Conservation (phyloP, 2,888 invertebrate genomes). For the Agrenia bidenticulata region DNA sequence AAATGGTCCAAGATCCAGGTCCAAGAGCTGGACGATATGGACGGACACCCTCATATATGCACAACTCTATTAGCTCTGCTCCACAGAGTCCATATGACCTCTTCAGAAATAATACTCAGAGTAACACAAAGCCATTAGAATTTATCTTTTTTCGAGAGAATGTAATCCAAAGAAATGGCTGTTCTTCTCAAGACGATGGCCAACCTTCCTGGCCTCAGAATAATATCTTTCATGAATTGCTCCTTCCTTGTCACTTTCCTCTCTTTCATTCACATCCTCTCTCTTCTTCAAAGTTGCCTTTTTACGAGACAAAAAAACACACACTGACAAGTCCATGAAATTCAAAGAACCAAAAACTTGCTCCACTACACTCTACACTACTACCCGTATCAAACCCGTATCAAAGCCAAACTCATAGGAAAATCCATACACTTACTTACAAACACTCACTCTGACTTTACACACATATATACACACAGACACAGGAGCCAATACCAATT, state of each 20-base stretch:
- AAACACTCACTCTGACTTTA: too few relatives aligned
- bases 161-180: slow-evolving; percentile 23
- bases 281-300: slow-evolving; percentile 6
- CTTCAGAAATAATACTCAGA: slow-evolving; percentile 3
- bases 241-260: slow-evolving; percentile 16
- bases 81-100: too few relatives aligned
- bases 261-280: slow-evolving; percentile 16
- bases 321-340: not conserved
- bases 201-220: slow-evolving; percentile 20
- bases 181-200: slow-evolving; percentile 10
- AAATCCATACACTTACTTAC: too few relatives aligned
- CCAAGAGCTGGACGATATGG: too few relatives aligned
- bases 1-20: too few relatives aligned
- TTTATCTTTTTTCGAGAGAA: slow-evolving; percentile 22
- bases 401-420: too few relatives aligned
- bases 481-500: not conserved
- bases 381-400: too few relatives aligned
- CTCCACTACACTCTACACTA: not conserved
- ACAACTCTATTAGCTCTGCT: too few relatives aligned
- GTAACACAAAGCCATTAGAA: slow-evolving; percentile 21
- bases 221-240: slow-evolving; percentile 20
- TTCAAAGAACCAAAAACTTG: not conserved
- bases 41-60: too few relatives aligned
- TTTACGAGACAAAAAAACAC: slow-evolving; percentile 2
- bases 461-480: too few relatives aligned